Conservation (phyloP, 2,113 vertebrate genomes). For the Ptilonorhynchus violaceus region DNA sequence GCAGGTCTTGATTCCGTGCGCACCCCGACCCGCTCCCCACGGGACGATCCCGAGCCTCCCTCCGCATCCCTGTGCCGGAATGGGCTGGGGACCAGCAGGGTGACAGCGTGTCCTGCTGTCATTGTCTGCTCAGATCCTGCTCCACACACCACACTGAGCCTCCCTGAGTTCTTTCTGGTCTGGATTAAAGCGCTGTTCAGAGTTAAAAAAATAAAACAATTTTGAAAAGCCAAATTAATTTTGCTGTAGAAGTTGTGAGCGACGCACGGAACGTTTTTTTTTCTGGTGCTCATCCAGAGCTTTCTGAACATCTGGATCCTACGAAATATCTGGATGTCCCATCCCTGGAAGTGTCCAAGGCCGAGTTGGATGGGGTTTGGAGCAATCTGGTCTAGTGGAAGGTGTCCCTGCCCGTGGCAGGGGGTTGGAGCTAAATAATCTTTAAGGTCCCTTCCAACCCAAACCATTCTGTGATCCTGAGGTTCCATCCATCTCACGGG, state of each 20-base stretch:
- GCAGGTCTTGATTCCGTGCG: neutral
- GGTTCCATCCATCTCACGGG: neutral
- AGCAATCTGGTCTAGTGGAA: neutral
- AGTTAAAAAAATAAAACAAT: neutral
- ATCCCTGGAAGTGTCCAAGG: neutral
- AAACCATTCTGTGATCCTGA: neutral
- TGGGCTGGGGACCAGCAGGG: neutral
- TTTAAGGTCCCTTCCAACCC: neutral
- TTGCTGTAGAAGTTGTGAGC: neutral
- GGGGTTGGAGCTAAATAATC: neutral
- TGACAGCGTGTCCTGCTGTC: neutral
- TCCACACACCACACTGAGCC: neutral
- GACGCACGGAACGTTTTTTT: accelerated
- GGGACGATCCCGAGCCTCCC: accelerated
- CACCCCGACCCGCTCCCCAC: neutral
- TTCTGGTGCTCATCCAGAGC: neutral
- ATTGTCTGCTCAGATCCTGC: neutral
- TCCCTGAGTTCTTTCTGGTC: neutral
- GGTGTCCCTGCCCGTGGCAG: neutral
- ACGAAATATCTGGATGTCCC: neutral
- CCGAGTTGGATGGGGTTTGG: neutral
- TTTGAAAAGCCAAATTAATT: neutral
- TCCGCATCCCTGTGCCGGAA: neutral
- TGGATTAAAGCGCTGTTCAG: neutral
- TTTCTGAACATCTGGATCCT: neutral